phyloP scores from a whole-genome alignment of 2,888 invertebrate species.

The Drosophila nr. perissopoda region DNA sequence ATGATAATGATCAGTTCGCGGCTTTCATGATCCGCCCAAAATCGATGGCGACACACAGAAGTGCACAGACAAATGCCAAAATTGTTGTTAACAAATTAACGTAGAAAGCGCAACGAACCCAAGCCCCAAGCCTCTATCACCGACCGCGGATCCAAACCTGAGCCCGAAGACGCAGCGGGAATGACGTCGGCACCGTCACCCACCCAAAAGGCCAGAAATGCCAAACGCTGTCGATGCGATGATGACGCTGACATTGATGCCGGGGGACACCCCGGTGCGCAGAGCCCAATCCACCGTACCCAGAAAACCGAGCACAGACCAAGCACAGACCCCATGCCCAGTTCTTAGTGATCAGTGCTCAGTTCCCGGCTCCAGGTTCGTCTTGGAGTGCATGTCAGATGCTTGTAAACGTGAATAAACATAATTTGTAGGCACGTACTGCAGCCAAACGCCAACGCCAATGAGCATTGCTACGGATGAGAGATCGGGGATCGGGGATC shows the following conservation, averaged over 20 bases:
- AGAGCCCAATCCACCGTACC: slow-evolving; percentile 39
- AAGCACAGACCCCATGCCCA: slow-evolving; percentile 47
- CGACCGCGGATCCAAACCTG: not conserved
- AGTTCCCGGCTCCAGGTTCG: slow-evolving; percentile 45
- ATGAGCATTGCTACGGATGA: slow-evolving; percentile 44
- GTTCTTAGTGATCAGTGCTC: slow-evolving; percentile 25
- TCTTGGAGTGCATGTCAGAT: slow-evolving; percentile 75
- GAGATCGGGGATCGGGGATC: not conserved
- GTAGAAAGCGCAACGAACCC: slow-evolving; percentile 77
- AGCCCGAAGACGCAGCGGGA: slow-evolving; percentile 63
- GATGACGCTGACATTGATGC: slow-evolving; percentile 73
- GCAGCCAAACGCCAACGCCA: slow-evolving; percentile 73
- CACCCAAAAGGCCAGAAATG: slow-evolving; percentile 67
- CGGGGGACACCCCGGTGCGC: slow-evolving; percentile 73
- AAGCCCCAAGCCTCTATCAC: slow-evolving; percentile 1
- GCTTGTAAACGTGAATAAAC: slow-evolving; percentile 80
- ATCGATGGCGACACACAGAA: slow-evolving; percentile 58
- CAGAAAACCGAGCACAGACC: slow-evolving; percentile 25
- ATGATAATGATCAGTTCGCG: slow-evolving; percentile 47
- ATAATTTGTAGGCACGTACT: slow-evolving; percentile 77
- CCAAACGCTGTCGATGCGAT: slow-evolving; percentile 70
- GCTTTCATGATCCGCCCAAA: slow-evolving; percentile 12
- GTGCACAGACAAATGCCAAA: slow-evolving; percentile 61
- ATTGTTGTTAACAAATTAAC: slow-evolving; percentile 78
- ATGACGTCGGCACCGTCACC: slow-evolving; percentile 71